Conservation (phyloP, 2,888 invertebrate genomes). For the Pocota personata region DNA sequence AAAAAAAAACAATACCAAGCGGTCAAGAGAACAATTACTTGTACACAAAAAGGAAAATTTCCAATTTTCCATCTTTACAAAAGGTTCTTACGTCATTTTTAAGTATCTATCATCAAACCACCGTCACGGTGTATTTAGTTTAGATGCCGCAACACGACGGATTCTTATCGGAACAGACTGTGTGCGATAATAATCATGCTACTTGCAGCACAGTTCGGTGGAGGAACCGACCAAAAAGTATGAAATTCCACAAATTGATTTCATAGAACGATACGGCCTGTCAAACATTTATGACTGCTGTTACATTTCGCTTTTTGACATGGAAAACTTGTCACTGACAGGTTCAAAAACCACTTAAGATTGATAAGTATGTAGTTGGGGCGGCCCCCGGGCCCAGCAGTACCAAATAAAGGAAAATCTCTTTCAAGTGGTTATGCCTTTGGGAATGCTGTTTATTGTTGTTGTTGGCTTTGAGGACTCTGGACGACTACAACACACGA, state of each 20-base stretch:
- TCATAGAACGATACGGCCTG: conserved; percentile 55
- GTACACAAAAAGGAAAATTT: background rate
- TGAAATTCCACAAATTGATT: conserved; percentile 59
- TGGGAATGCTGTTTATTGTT: background rate
- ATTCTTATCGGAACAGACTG: conserved; percentile 54
- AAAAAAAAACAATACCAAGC: background rate
- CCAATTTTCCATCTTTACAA: background rate
- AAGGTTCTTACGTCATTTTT: background rate
- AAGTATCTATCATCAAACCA: background rate
- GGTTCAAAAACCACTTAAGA: conserved; percentile 63
- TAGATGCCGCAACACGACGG: conserved; percentile 55
- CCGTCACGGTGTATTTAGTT: background rate
- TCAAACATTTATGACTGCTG: conserved; percentile 59
- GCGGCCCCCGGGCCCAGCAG: background rate
- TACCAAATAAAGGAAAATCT: conserved; percentile 6
- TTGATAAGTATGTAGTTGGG: conserved; percentile 42
- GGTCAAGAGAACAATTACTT: background rate
- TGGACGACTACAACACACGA: conserved; percentile 7
- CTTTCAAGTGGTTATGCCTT: conserved; percentile 26
- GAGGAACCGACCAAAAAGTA: conserved; percentile 13
- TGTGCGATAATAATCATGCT: conserved; percentile 46
- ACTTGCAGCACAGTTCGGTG: conserved; percentile 33
- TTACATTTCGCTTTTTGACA: conserved; percentile 47
- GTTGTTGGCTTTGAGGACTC: conserved; percentile 7
- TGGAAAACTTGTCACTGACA: conserved; percentile 59